Conservation (phyloP, 2,797 vertebrate genomes). For the Champsocephalus gunnari region DNA sequence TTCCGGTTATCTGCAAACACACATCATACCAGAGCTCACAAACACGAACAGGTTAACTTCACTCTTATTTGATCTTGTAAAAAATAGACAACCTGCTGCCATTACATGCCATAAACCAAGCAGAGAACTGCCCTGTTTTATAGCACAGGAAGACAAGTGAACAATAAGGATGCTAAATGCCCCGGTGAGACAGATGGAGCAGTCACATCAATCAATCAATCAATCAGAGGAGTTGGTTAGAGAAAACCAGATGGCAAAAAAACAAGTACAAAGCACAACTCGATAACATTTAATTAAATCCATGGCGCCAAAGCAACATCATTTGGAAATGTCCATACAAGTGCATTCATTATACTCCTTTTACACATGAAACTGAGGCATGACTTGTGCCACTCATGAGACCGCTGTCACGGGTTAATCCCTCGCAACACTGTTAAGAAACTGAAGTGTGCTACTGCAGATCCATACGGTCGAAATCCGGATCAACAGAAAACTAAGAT, state of each 20-base stretch:
- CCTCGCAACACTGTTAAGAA: neutral
- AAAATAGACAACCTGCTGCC: constrained; percentile 12
- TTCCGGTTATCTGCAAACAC: constrained; percentile 12
- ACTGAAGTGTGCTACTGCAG: neutral
- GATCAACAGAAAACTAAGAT: neutral
- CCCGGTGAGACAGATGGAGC: constrained; percentile 12
- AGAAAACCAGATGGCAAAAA: constrained; percentile 32
- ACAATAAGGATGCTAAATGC: constrained; percentile 26
- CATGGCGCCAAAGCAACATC: neutral
- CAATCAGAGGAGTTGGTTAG: constrained; percentile 45
- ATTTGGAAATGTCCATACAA: neutral
- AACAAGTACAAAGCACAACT: constrained; percentile 13
- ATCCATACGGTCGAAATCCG: neutral
- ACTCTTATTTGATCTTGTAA: constrained; percentile 9
- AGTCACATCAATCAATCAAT: constrained; percentile 55
- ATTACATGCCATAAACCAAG: constrained; percentile 6
- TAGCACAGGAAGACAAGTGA: constrained; percentile 30
- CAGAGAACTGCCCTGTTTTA: constrained; percentile 19
- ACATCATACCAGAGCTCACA: neutral
- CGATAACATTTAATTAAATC: neutral
- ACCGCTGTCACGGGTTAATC: constrained; percentile 12
- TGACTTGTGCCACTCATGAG: neutral
- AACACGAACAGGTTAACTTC: constrained; percentile 9
- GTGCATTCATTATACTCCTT: constrained; percentile 9
- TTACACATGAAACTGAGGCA: neutral